phyloP scores from a whole-genome alignment of 2,113 vertebrate genomes.

The Serinus canaria region DNA sequence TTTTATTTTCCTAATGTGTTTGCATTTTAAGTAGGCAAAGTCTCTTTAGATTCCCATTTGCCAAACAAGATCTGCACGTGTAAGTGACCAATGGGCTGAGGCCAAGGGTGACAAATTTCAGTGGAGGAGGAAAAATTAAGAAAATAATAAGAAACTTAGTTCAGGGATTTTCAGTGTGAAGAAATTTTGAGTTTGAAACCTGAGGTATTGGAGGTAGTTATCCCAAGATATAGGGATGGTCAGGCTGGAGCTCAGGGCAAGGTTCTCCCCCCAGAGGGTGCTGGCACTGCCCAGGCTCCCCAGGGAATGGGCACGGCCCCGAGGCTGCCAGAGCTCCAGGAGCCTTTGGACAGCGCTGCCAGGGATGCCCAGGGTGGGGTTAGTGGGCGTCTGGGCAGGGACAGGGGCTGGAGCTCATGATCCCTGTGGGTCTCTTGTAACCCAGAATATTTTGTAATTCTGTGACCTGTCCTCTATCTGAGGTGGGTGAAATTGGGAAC shows the following conservation, averaged over 20 bases:
- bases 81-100: not conserved
- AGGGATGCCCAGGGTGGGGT: not conserved
- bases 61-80: not conserved
- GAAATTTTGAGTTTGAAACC: not conserved
- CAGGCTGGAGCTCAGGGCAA: not conserved
- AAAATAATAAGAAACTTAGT: not conserved
- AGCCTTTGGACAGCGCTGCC: not conserved
- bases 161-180: not conserved
- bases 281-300: not conserved
- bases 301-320: not conserved
- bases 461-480: not conserved
- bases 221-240: not conserved
- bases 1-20: constrained; percentile 25
- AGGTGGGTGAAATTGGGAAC: not conserved
- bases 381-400: not conserved
- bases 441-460: not conserved
- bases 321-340: not conserved
- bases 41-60: not conserved
- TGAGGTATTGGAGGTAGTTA: not conserved
- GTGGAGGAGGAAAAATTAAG: not conserved
- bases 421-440: not conserved
- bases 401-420: not conserved
- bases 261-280: not conserved
- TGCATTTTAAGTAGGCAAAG: not conserved
- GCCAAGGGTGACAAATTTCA: not conserved